Base-by-base conservation (phyloP, 1,140 invertebrate species). In the Ceratosolen fusciceps region DNA sequence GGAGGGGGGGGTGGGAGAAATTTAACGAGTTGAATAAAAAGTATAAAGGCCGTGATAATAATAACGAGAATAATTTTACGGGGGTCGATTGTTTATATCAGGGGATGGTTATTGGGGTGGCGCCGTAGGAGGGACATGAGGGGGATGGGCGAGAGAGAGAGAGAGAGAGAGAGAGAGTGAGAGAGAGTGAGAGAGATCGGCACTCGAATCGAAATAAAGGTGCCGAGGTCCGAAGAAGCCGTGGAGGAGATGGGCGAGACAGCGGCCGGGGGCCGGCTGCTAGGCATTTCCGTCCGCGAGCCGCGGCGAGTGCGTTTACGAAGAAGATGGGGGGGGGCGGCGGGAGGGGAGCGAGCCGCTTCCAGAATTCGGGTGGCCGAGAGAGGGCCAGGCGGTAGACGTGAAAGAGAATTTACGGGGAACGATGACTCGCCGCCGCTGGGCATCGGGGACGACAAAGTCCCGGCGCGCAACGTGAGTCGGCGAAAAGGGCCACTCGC, bases 201-300 rank as follows among this genome's bases (percentile, higher is more conserved):
- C 16, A 47, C 19, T 24, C 56, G 29, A 34, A 75, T 65, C 39
- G 74, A 65, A 71, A 26, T 65, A 74, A 74, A 75, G n/a, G 39
- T 62, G 43, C 19, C 29, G 14, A n/a, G 21, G 39, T 21, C 74
- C 29, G 14, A n/a, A 21, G 39, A 19, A 58, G 37, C 26, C 47
- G 26, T 70, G n/a, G 34, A 39, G 9, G 62, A 7, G 31, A 2
- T 31, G 1, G n/a, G 14, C 7, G 62, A 3, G 4, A 34, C 19
- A 2, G 34, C 7, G n/a, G 4, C 3, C 39, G 7, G 4, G 60
- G 34, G 7, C 62, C 7, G n/a, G 4, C 3, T 37, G 12, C 12
- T 34, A 2, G 9, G 14, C 39, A 26, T 43, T 70, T 47, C 39
- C 43, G 19, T 65, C 8, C 34, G 60, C 34, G 60, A 31, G 14